Evolutionary conservation across 2,888 invertebrate species (phyloP), one percentile per base, ranked within the genome.

Genomic region (Hofmannophila pseudospretella): DNA sequence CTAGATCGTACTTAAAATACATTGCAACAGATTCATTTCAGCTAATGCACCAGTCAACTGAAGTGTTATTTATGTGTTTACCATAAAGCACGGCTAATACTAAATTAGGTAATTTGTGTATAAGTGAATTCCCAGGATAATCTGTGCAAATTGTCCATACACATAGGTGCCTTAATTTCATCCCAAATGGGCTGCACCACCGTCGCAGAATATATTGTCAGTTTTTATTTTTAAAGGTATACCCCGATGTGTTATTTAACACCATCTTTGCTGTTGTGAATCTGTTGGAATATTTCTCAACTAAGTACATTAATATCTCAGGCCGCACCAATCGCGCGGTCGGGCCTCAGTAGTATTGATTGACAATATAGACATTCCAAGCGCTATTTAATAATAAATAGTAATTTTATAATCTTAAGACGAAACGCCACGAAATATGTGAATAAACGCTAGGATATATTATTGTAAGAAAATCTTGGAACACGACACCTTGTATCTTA

Each of bases 331-430:
- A 20, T 42, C 45, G 45, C 55, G 54, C 55, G 65, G 64, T 58
- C 54, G 46, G 66, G 72, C 75, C 71, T 76, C 73, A 58, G 66
- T 81, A 82, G 78, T 66, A 75, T 73, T 23, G 82, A n/a, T n/a
- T 78, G 82, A 84, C 82, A 84, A 81, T 82, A 82, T 81, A 81
- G 71, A 69, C 63, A 74, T 76, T 73, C 60, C 66, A 70, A 65
- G 57, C 47, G 68, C 71, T 76, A 71, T 64, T 67, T 63, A 67
- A 62, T 69, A 64, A 30, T 59, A 62, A 16, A 66, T 49, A 16
- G 65, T 49, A 16, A 67, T 67, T 68, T 67, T 69, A 51, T 76
- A 75, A 73, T 69, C 58, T 61, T 76, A 67, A 69, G 67, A 58
- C 57, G 56, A 63, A 65, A 59, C 39, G 37, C 55, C 58, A 64